Base-by-base conservation (phyloP, 2,888 invertebrate species). In the Timandra comae region DNA sequence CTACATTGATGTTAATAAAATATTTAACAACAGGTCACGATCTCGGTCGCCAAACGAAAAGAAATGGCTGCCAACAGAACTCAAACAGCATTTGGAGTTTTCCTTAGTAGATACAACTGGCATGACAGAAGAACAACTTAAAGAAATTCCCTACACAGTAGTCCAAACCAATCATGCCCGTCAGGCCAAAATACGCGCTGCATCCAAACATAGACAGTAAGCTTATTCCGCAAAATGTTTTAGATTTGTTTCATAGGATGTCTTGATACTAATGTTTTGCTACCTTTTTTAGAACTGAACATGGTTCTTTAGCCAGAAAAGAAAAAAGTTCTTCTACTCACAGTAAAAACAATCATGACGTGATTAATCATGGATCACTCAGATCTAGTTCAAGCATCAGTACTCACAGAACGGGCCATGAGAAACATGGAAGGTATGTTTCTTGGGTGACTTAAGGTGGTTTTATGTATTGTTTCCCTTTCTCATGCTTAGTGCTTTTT, bases 81-180 rank as follows among this genome's bases (percentile, higher is more conserved):
- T 95, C 45, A 93, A 93, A 62, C 93, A 94, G 65, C 95, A 96
- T 68, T 86, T 96, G 57, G 95, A 96, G 70, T 96, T 94, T 74
- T 92, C 93, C 63, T 87, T 96, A 61, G 92, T 96, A 34, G 96
- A 96, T 56, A 96, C 96, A 0, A 88, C 92, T 11, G 96, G 96
- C 38, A 95, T 97, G 94, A 92, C 91, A 30, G 95, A 94, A 61
- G 91, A 91, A 48, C 95, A 95, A 64, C 87, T 95, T 12, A 89
- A 93, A 42, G 95, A 95, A 77, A 95, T 96, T 59, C 94, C 95
- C 2, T 96, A 96, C 70, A 95, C 94, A 0, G 94, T 95, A 27
- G 94, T 95, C 8, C 93, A 95, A 74, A 91, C 93, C 41, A 86
- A 78, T 64, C 88, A 89, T 52, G 88, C 89, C 16, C 87, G 89